Percentiles rank a stretch among this genome's conserved stretches.
These are phyloP conservation scores for Oikopleura dioica DNA, from an alignment of 23 tunicate species.

Conservation along the genomic window DNA sequence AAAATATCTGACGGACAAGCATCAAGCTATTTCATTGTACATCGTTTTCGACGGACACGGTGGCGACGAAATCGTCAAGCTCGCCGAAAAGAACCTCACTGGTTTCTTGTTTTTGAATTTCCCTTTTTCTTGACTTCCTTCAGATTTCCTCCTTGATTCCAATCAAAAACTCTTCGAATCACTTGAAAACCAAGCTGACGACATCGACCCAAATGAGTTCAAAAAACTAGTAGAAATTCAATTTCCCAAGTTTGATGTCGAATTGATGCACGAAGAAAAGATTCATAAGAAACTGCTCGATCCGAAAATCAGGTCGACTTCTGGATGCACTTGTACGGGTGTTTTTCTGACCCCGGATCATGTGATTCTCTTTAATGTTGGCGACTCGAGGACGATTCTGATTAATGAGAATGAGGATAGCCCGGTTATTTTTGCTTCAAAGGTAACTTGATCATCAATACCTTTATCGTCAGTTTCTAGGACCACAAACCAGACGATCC, in stretches of 20 bases:
- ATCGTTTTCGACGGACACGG: background rate
- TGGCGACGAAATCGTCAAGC: background rate
- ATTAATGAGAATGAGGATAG: background rate
- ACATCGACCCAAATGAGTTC: too few species aligned
- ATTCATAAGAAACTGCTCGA: background rate
- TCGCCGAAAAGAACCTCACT: background rate
- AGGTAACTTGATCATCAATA: too few species aligned
- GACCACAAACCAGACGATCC: conserved; percentile 91
- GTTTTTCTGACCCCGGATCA: background rate
- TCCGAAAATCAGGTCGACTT: background rate
- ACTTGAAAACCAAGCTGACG: too few species aligned
- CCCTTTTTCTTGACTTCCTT: too few species aligned
- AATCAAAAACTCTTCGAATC: too few species aligned
- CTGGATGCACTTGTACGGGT: background rate
- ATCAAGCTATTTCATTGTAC: background rate
- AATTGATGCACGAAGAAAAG: background rate
- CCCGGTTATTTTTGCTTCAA: too few species aligned
- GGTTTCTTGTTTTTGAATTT: background rate
- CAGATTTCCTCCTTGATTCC: too few species aligned
- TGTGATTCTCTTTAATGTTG: background rate
- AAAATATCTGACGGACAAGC: background rate
- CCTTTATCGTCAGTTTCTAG: background rate
- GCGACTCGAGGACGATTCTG: background rate
- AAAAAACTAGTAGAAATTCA: too few species aligned
- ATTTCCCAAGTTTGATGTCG: background rate